Base-by-base conservation (phyloP, 2,888 invertebrate species). In the Leuctra nigra region DNA sequence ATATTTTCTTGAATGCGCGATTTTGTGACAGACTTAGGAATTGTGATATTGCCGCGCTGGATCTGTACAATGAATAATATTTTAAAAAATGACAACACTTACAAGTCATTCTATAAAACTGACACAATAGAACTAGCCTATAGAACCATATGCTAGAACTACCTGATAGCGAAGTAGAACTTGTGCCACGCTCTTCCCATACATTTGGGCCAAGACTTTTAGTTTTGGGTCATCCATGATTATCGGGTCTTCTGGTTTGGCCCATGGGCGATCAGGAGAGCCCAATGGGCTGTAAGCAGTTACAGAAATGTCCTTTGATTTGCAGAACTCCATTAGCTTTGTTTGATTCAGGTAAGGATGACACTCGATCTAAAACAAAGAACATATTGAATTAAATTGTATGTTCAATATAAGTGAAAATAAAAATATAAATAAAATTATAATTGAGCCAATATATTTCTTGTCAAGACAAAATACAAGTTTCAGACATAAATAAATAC, bases 281-380 rank as follows among this genome's bases (percentile, higher is more conserved):
- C 87, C 90, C 9, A 91, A 77, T 0, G 89, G 89, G 76, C 67
- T 91, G 86, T 87, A 92, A 0, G 75, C 89, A 67, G 77, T 83
- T 62, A 92, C 70, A 0, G 74, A 71, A 44, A 93, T 83, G 47
- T 74, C 75, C 35, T 79, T 76, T 6, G 77, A 68, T 53, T 79
- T 77, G 69, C 91, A 86, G 66, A 82, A 89, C 1, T 82, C 71
- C 0, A 83, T 79, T 22, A 91, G 68, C 33, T 80, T 78, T 29
- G 80, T 81, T 65, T 91, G 86, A 62, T 83, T 84, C 2, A 88
- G 73, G 63, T 85, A 84, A 1, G 88, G 79, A 65, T 87, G 77
- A 11, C 77, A 73, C 68, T 79, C 78, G 54, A 66, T 23, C 41
- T 38, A 14, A n/a, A 38, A n/a, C n/a, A n/a, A n/a, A n/a, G n/a